Conservation (phyloP, 1,140 invertebrate genomes). For the Cecropterus lyciades region DNA sequence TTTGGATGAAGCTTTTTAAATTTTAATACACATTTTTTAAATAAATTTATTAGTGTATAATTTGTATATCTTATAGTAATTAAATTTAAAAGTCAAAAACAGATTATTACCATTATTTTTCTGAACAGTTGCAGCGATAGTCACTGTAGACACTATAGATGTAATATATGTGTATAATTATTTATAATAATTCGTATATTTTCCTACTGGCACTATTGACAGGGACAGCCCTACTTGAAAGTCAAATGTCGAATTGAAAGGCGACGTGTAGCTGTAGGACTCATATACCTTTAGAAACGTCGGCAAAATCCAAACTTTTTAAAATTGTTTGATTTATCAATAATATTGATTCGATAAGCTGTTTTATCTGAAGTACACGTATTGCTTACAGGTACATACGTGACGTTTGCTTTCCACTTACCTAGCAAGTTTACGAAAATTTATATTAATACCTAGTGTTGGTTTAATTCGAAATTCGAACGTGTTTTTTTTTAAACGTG, state of each 20-base stretch:
- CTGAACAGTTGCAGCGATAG: no score
- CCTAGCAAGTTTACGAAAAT: neutral
- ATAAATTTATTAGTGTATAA: no score
- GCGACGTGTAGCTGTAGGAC: constrained; percentile 43
- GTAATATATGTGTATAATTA: no score
- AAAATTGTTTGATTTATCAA: constrained; percentile 53
- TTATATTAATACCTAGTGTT: neutral
- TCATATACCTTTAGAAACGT: constrained; percentile 48
- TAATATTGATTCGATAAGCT: constrained; percentile 54
- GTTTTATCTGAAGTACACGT: constrained; percentile 57
- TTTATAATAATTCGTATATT: no score
- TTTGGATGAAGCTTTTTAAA: no score
- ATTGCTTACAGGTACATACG: constrained; percentile 50
- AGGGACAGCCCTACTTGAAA: neutral
- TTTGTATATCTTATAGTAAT: no score
- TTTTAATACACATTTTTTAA: no score
- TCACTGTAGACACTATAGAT: no score
- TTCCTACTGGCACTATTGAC: no score
- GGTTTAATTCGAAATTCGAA: neutral
- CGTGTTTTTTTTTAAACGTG: constrained; percentile 25
- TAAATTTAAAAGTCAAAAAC: no score
- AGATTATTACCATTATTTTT: no score
- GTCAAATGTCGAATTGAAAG: neutral
- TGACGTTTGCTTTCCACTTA: constrained; percentile 16
- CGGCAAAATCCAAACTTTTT: constrained; percentile 43